These are phyloP conservation scores for Xenotilapia longispinis DNA, from an alignment of 2,113 vertebrate species.

Conservation along the genomic window DNA sequence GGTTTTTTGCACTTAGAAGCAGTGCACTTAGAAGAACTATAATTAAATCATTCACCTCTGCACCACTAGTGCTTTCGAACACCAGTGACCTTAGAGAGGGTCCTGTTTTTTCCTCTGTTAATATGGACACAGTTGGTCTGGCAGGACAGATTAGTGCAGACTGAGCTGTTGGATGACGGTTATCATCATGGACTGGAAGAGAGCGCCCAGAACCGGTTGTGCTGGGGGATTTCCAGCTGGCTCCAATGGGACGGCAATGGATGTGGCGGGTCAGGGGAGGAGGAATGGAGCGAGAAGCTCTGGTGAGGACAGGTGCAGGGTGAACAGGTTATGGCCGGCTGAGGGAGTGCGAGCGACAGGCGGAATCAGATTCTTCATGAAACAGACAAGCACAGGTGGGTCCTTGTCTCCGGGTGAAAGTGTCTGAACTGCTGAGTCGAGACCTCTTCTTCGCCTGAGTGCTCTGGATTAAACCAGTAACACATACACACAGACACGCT, in stretches of 20 bases:
- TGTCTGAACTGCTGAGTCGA: conserved; percentile 57
- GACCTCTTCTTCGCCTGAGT: conserved; percentile 10
- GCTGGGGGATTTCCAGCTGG: conserved; percentile 46
- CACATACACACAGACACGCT: background rate
- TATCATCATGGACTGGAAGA: conserved; percentile 2
- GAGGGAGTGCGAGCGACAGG: background rate
- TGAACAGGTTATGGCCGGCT: conserved; percentile 41
- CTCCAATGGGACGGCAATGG: background rate
- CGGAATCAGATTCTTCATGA: conserved; percentile 8
- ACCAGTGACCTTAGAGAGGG: background rate
- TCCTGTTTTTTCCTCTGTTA: background rate
- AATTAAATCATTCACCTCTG: background rate
- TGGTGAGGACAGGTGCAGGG: conserved; percentile 55
- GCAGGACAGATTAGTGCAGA: background rate
- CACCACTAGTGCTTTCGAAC: background rate
- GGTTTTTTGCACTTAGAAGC: background rate
- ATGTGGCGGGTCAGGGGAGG: background rate
- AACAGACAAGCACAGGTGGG: conserved; percentile 68
- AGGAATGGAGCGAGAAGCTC: conserved; percentile 17
- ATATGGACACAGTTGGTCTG: background rate
- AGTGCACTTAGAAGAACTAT: background rate
- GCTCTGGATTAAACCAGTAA: conserved; percentile 50
- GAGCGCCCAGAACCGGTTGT: conserved; percentile 14
- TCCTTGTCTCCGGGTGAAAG: conserved; percentile 57
- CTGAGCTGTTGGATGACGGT: background rate